Base-by-base conservation (phyloP, 2,113 vertebrate genomes). In the Chamaetylas fuelleborni region DNA sequence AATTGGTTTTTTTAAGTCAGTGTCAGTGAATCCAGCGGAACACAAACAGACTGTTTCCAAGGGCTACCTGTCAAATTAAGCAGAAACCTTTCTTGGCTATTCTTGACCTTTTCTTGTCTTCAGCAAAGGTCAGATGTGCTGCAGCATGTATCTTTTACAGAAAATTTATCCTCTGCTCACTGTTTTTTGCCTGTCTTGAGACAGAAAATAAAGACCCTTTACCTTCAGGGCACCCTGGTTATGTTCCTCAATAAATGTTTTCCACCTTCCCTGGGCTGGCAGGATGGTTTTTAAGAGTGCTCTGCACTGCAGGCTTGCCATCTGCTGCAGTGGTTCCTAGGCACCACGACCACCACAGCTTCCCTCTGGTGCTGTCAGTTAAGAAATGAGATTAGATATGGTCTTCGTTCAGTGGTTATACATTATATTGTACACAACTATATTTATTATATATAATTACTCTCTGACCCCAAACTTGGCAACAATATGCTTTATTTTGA, bases 111-210 rank as follows among this genome's bases (percentile, higher is more conserved):
- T 95, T 86, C 69, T 66, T 90, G 67, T 74, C 88, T 90, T 65
- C 93, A 88, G 69, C 86, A 96, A 93, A 97, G 94, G 94, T 97
- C 93, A 92, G 77, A 23, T 79, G 72, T 83, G 61, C 90, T 96
- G 86, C 76, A 92, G 69, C n/a, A 23, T 64, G 4, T 56, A 51
- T 93, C 66, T 96, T 82, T 74, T 83, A 83, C 56, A 65, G 86
- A 73, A 36, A 88, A 67, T 89, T 95, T 81, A 29, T 93, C 78
- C 60, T 69, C 42, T 76, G 69, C 79, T 87, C 67, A 2, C 62
- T 76, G 60, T 47, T 94, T 62, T 28, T 42, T 53, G 17, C 51
- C 33, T 78, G 66, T 82, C 66, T 88, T 51, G 69, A 91, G 82
- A 70, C 34, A 42, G 65, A 58, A 92, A 51, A 72, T 65, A 73